Base-by-base conservation (phyloP, 1,140 invertebrate species). In the Dinothrombium tinctorium region DNA sequence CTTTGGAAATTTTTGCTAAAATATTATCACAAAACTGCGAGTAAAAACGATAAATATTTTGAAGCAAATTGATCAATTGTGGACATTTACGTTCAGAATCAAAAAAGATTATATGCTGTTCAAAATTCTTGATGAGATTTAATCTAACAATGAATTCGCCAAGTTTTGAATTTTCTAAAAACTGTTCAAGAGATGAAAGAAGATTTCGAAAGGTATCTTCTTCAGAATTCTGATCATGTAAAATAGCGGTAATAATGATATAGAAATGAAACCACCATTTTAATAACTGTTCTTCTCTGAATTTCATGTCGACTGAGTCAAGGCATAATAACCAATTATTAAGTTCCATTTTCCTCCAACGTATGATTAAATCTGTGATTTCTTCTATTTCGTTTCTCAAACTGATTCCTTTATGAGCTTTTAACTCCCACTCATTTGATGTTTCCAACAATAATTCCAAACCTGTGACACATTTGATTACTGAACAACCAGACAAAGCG, bases 181-280 rank as follows among this genome's bases (percentile, higher is more conserved):
- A 90, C 41, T 72, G 67, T 41, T 76, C 72, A 15, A 94, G 53
- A 3, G 45, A 46, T 33, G 40, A 36, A 7, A 44, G 40, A 26
- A 56, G 55, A 33, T 52, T 52, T 2, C 4, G 4, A n/a, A 21
- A 12, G 19, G 69, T 45, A 4, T 17, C 8, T 22, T 37, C 40
- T 32, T 50, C 37, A 21, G 33, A 41, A 6, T 40, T 12, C 29
- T 41, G 8, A 28, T 40, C 7, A 51, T 44, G 19, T 32, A 42
- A 8, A 19, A 40, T 12, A 37, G 35, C 9, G 22, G 32, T 24
- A 33, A 76, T 54, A 2, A 80, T 57, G 8, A 71, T 67, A 53
- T 77, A 89, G 14, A 94, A 55, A 53, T 78, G 72, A 55, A 86
- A 83, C 83, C 84, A 94, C 70, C 81, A 90, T 57, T 76, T 78